These are phyloP conservation scores for Crenichthys baileyi DNA, from an alignment of 2,797 vertebrate species.

Conservation along the genomic window DNA sequence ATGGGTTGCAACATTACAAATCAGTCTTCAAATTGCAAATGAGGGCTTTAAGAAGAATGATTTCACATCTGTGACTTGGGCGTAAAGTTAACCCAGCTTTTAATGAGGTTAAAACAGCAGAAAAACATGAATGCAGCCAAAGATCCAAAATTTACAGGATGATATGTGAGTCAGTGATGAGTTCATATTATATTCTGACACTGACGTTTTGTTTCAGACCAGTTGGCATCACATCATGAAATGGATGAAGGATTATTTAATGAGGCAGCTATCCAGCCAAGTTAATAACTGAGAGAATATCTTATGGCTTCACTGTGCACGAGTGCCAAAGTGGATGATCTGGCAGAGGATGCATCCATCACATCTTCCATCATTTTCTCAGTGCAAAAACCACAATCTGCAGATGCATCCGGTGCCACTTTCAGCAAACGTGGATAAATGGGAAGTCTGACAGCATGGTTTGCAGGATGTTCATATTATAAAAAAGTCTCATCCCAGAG, in stretches of 20 bases:
- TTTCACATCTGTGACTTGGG: conserved; percentile 35
- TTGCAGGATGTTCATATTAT: conserved; percentile 25
- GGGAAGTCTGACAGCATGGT: conserved; percentile 1
- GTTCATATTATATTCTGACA: conserved; percentile 33
- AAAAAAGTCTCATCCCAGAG: conserved; percentile 17
- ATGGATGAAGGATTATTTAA: conserved; percentile 23
- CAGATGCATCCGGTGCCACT: conserved; percentile 10
- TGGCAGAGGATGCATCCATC: conserved; percentile 13
- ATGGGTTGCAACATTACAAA: conserved; percentile 38
- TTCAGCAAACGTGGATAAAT: not conserved
- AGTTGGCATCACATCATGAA: conserved; percentile 28
- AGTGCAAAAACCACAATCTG: conserved; percentile 11
- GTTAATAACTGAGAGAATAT: conserved; percentile 31
- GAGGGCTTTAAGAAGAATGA: conserved; percentile 25
- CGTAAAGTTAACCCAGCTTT: conserved; percentile 24
- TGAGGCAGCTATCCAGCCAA: conserved; percentile 23
- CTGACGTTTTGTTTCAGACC: conserved; percentile 39
- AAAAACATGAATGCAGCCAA: not conserved
- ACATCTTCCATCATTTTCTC: conserved; percentile 11
- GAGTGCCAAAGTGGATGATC: conserved; percentile 27
- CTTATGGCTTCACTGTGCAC: not conserved
- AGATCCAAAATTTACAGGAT: conserved; percentile 24
- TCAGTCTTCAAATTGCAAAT: conserved; percentile 30
- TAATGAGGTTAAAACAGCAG: not conserved
- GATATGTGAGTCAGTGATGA: conserved; percentile 24